Evolutionary conservation across 2,888 invertebrate genomes (phyloP).

Genomic region (Standfussiana lucernea): DNA sequence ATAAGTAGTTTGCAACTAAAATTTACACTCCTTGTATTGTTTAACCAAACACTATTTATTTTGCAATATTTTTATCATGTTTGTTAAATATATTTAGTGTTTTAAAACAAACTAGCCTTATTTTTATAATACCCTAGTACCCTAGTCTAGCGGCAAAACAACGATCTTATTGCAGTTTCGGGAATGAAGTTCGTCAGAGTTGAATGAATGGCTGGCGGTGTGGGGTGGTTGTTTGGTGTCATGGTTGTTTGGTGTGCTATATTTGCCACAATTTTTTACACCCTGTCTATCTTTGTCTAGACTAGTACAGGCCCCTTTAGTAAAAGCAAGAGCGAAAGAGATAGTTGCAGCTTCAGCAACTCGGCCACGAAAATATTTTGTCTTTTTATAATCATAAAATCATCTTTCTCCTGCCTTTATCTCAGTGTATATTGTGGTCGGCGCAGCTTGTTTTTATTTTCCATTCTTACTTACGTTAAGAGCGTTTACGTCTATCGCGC

Average conservation of each 20-base stretch:
- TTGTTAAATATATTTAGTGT: too few relatives aligned
- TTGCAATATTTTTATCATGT: neutral
- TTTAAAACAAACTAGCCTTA: neutral
- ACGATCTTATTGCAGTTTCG: neutral
- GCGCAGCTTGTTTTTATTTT: too few relatives aligned
- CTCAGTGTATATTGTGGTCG: too few relatives aligned
- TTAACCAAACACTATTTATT: too few relatives aligned
- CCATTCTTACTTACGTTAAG: too few relatives aligned
- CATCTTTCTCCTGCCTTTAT: too few relatives aligned
- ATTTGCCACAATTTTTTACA: neutral
- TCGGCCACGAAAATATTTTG: too few relatives aligned
- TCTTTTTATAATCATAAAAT: too few relatives aligned
- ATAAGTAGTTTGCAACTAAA: too few relatives aligned
- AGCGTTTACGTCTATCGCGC: too few relatives aligned
- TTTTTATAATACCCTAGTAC: neutral
- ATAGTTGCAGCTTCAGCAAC: neutral
- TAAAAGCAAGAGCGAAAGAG: neutral
- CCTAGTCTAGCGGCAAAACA: neutral
- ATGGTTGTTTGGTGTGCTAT: neutral
- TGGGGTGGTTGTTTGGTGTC: neutral
- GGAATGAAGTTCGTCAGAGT: neutral
- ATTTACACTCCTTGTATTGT: too few relatives aligned
- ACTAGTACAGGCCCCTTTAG: too few relatives aligned
- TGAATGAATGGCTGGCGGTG: neutral
- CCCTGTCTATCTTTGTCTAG: neutral